Base-by-base conservation (phyloP, 2,888 invertebrate genomes). In the Parascotia fuliginaria region DNA sequence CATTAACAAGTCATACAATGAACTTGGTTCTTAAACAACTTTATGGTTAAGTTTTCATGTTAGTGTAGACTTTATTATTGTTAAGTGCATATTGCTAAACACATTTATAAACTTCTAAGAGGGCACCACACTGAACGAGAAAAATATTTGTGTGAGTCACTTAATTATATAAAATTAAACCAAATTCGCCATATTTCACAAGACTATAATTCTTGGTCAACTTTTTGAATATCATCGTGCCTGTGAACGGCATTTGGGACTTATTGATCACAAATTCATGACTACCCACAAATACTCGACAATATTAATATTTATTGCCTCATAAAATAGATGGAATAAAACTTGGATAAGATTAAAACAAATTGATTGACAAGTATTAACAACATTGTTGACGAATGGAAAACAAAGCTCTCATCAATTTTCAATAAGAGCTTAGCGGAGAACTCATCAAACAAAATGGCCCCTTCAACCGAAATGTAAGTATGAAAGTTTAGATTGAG, bases 361-460 rank as follows among this genome's bases (percentile, higher is more conserved):
- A 49, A 50, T 50, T 40, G 45, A 55, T 46, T 49, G 49, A 49
- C 49, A 49, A 49, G 48, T 36, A 45, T 49, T 42, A 40, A 39
- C 37, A 40, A 39, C 37, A 47, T 46, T 11, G 28, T 29, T 46
- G 29, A 31, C n/a, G 22, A 47, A 48, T 49, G 28, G 29, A 34
- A 49, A 69, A 70, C 61, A 66, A 66, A 64, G 48, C 44, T 42
- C 46, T 68, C 62, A 62, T 70, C 55, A 69, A 65, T 56, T 66
- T 63, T 57, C 55, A 55, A 52, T 60, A 48, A 55, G 22, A 44
- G 49, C 42, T 41, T 40, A 45, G 15, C 32, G 42, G 55, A 29
- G 34, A 55, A 61, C 70, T 69, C 53, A 51, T 64, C 59, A 51
- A 65, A 70, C 60, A 67, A 72, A 49, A 60, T 67, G 54, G 41